Evolutionary conservation across 2,888 invertebrate genomes (phyloP), one percentile per base, ranked within the genome.

Genomic region (Pinctada fucata): DNA sequence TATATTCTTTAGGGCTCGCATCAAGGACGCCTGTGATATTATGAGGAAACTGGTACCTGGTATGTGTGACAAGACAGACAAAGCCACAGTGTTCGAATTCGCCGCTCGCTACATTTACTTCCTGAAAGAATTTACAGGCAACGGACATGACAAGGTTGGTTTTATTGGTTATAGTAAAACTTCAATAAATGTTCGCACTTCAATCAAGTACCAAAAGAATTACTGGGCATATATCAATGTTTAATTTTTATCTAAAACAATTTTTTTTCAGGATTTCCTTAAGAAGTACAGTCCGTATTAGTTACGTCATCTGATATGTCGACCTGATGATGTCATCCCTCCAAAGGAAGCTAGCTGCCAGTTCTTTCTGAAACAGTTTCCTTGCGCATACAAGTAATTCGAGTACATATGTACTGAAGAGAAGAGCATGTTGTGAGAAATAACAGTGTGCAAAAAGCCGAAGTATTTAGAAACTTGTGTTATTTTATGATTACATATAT

Each of bases 71-170:
- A 92, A 92, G 82, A 92, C 92, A 3, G 92, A 92, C 82, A 92
- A 92, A 75, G 92, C 92, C 8, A 92, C 92, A 8, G 91, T 92
- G 71, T 91, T 92, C 82, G 92, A 92, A 80, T 90, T 90, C 84
- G 91, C 91, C 45, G 92, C 91, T 31, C 85, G 90, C 84, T 92
- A 91, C 81, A 88, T 92, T 13, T 87, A 89, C 68, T 91, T 88
- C 82, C 86, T 92, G n/a, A 91, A 90, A 81, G 84, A 85, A 49
- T 87, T 87, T 78, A 85, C 88, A 64, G 91, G 90, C 45, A 85
- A 83, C 10, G 82, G 87, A 78, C 88, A 88, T 85, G 90, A 91
- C 77, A 90, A 89, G 88, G 91, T 90, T 78, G 47, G 73, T 70
- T 13, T 47, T 45, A 31, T 31, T 31, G 31, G 31, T 31, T 31